Percentiles rank a stretch among this genome's conserved stretches.
These are phyloP conservation scores for Galerucella calmariensis DNA, from an alignment of 2,888 invertebrate genomes.

Conservation along the genomic window DNA sequence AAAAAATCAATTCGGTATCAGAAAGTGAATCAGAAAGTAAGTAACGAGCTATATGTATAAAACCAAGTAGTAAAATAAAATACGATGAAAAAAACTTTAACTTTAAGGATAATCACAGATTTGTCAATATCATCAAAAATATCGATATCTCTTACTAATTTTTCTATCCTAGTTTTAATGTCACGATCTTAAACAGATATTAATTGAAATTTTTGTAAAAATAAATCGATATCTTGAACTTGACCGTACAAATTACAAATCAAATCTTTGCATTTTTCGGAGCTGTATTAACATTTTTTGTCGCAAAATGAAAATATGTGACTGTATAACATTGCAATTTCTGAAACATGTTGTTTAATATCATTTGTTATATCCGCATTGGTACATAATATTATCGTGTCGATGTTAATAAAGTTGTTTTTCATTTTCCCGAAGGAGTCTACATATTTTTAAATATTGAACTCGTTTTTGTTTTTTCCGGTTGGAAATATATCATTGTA, in stretches of 20 bases:
- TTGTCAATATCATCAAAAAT: not conserved
- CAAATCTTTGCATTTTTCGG: not conserved
- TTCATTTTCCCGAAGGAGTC: not conserved
- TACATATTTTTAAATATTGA: not conserved
- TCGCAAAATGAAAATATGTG: conserved; percentile 2
- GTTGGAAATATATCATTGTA: not conserved
- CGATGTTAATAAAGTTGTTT: not conserved
- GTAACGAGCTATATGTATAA: no score
- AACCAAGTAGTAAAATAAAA: no score
- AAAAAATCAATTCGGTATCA: no score
- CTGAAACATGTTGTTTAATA: not conserved
- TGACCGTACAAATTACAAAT: not conserved
- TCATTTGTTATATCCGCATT: not conserved
- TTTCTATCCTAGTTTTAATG: not conserved
- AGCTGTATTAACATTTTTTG: not conserved
- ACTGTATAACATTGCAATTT: not conserved
- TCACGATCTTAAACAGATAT: not conserved
- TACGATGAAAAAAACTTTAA: not conserved
- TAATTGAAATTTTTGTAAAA: not conserved
- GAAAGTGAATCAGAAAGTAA: no score
- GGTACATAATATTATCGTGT: not conserved
- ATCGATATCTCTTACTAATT: not conserved
- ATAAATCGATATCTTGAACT: not conserved
- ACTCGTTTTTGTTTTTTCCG: not conserved
- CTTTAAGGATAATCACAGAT: not conserved